These are phyloP conservation scores for Calliscelio sp. DNA, from an alignment of 2,888 invertebrate species.

Conservation along the genomic window DNA sequence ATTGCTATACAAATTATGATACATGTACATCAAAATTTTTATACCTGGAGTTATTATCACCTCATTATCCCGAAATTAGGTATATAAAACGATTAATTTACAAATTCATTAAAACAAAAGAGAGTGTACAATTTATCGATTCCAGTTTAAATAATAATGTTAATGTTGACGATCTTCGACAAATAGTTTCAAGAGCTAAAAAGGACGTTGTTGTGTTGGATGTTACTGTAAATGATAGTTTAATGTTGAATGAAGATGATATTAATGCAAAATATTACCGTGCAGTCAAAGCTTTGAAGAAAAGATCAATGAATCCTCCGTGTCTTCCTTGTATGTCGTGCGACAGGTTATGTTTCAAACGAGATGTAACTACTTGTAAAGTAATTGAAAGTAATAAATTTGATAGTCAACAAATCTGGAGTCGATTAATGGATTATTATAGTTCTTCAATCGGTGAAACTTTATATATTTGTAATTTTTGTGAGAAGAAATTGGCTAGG, in stretches of 20 bases:
- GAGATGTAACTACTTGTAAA: neutral
- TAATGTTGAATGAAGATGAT: constrained; percentile 4
- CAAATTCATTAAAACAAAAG: constrained; percentile 24
- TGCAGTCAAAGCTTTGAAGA: constrained; percentile 2
- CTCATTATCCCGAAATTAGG: constrained; percentile 31
- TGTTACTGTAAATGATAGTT: no score
- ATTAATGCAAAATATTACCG: neutral
- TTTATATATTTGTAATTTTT: constrained; percentile 65
- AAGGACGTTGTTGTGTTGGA: neutral
- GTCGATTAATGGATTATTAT: neutral
- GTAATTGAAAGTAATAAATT: neutral
- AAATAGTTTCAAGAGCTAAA: constrained; percentile 25
- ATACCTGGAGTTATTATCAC: constrained; percentile 2
- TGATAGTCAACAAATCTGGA: constrained; percentile 15
- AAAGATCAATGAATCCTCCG: neutral
- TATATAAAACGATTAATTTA: no score
- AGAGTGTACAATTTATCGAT: constrained; percentile 37
- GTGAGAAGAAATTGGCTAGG: constrained; percentile 70
- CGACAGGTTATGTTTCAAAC: no score
- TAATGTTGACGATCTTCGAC: constrained; percentile 28
- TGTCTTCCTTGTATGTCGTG: neutral
- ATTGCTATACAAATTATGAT: constrained; percentile 11
- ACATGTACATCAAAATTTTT: no score
- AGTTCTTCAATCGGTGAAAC: neutral
- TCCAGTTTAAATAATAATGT: constrained; percentile 11